phyloP scores from a whole-genome alignment of 2,113 vertebrate genomes.

The Saccopteryx leptura region DNA sequence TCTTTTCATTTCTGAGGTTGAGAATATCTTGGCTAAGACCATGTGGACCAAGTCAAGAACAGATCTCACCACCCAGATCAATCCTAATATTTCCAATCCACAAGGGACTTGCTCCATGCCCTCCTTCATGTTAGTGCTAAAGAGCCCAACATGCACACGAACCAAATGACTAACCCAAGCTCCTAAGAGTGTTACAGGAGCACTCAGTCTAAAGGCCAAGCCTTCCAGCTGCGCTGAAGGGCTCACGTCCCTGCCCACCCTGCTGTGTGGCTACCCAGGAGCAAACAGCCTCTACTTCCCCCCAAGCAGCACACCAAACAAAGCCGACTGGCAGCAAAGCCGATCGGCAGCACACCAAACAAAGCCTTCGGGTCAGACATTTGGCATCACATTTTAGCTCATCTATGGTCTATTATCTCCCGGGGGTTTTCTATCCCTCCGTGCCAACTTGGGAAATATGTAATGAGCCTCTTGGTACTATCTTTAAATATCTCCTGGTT shows the following conservation, averaged over 20 bases:
- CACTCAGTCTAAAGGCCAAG: not conserved
- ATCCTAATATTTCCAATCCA: not conserved
- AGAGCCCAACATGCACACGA: not conserved
- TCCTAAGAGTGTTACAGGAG: rapidly evolving
- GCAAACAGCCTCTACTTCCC: not conserved
- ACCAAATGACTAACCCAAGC: not conserved
- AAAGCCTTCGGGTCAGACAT: not conserved
- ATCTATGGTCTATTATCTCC: not conserved
- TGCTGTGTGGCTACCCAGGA: not conserved
- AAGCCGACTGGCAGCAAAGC: not conserved
- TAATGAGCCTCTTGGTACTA: not conserved
- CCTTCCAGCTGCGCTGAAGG: not conserved
- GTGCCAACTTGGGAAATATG: not conserved
- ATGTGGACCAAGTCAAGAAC: not conserved
- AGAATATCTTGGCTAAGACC: not conserved
- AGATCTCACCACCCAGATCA: not conserved
- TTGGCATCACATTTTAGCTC: not conserved
- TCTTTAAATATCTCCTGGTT: conserved; percentile 35
- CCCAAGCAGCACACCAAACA: not conserved
- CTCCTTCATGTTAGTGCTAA: not conserved
- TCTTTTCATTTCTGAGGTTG: not conserved
- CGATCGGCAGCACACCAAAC: not conserved
- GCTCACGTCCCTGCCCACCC: rapidly evolving
- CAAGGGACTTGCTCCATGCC: not conserved
- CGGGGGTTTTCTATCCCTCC: not conserved